Percentiles rank a stretch among this genome's conserved stretches.
Evolutionary conservation across 2,113 vertebrate species (phyloP).

Genomic region (crab-eating macaque (Macaca fascicularis)): T2T-MFA8v1.1 NC_088389.1:10913501-10914000

Average conservation of each 20-base stretch:
- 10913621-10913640: neutral
- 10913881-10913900: conserved; percentile 75
- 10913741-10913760: neutral
- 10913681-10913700: too few relatives aligned
- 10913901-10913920: conserved; percentile 82
- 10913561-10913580: too few relatives aligned
- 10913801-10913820: neutral
- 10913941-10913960: conserved; percentile 97
- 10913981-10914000: conserved; percentile 92
- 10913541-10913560: too few relatives aligned
- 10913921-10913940: conserved; percentile 89
- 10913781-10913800: accelerated
- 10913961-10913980: conserved; percentile 88
- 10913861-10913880: conserved; percentile 64
- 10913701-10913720: accelerated
- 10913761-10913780: too few relatives aligned
- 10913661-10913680: neutral
- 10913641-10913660: neutral
- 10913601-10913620: accelerated
- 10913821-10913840: neutral
- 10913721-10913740: accelerated
- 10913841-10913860: conserved; percentile 20
- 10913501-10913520: too few relatives aligned
- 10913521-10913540: too few relatives aligned
- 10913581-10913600: too few relatives aligned